phyloP scores from a whole-genome alignment of 2,113 vertebrate genomes.

The Microcebus griseorufus region DNA sequence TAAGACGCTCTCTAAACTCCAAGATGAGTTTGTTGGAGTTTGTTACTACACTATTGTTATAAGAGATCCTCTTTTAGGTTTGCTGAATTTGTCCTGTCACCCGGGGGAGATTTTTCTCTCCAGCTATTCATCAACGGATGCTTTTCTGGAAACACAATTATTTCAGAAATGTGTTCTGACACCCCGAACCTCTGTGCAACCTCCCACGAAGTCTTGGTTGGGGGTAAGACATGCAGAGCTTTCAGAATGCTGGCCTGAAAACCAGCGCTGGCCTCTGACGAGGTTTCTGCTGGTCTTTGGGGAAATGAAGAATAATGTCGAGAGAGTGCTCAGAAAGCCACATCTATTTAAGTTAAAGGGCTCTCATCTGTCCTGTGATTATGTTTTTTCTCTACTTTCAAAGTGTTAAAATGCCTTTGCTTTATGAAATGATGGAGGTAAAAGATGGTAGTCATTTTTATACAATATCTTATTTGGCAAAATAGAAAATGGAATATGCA shows the following conservation, averaged over 20 bases:
- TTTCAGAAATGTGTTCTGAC: background rate
- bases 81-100: constrained; percentile 28
- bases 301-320: background rate
- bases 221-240: background rate
- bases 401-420: background rate
- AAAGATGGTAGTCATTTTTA: background rate
- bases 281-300: background rate
- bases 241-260: background rate
- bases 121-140: constrained; percentile 10
- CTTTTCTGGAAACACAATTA: background rate
- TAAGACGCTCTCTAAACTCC: constrained; percentile 24
- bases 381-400: background rate
- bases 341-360: constrained; percentile 14
- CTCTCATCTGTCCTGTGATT: background rate
- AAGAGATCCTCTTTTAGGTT: constrained; percentile 30
- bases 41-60: background rate
- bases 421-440: background rate
- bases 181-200: background rate
- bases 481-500: background rate
- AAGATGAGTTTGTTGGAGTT: constrained; percentile 36
- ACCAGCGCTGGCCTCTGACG: background rate
- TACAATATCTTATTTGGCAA: background rate
- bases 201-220: background rate
- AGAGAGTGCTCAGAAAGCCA: background rate
- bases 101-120: background rate